Percentiles rank a stretch among this genome's conserved stretches.
Conservation (phyloP, 2,113 vertebrate species). For the Brachirus orientalis region DNA sequence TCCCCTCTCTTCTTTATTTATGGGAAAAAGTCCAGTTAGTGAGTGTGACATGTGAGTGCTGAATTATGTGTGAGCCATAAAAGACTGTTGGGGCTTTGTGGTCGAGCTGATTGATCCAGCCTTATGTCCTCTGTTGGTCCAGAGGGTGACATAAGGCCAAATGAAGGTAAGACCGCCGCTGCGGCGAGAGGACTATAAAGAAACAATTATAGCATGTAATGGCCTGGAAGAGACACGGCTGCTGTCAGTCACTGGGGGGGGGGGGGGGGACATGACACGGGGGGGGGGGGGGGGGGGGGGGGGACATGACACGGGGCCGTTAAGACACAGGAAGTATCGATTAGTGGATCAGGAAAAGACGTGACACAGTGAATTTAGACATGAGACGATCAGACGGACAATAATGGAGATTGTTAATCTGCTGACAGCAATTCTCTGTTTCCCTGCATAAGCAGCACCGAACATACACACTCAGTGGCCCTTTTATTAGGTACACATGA, state of each 20-base stretch:
- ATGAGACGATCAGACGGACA: slow-evolving; percentile 56
- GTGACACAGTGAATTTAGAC: slow-evolving; percentile 45
- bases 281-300: neutral
- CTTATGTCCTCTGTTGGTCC: slow-evolving; percentile 27
- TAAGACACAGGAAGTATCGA: slow-evolving; percentile 65
- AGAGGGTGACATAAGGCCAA: slow-evolving; percentile 43
- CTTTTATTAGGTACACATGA: too few species aligned
- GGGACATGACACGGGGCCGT: neutral
- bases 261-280: neutral
- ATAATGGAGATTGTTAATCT: slow-evolving; percentile 55
- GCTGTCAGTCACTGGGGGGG: slow-evolving; percentile 52
- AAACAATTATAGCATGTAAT: slow-evolving; percentile 75
- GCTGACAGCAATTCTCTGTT: slow-evolving; percentile 35
- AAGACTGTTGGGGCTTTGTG: slow-evolving; percentile 26
- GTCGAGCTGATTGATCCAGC: slow-evolving; percentile 42
- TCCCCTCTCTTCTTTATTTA: slow-evolving; percentile 2
- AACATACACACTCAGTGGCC: neutral
- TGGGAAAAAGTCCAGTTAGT: slow-evolving; percentile 22
- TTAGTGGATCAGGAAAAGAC: slow-evolving; percentile 54
- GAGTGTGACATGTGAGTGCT: neutral
- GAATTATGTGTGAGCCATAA: slow-evolving; percentile 37
- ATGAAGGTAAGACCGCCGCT: slow-evolving; percentile 5
- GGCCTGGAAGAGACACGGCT: slow-evolving; percentile 60
- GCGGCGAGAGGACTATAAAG: slow-evolving; percentile 55
- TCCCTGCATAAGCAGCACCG: neutral